Evolutionary conservation across 1,140 invertebrate species (phyloP), one percentile per base, ranked within the genome.

Genomic region (Tetraneura akinire): DNA sequence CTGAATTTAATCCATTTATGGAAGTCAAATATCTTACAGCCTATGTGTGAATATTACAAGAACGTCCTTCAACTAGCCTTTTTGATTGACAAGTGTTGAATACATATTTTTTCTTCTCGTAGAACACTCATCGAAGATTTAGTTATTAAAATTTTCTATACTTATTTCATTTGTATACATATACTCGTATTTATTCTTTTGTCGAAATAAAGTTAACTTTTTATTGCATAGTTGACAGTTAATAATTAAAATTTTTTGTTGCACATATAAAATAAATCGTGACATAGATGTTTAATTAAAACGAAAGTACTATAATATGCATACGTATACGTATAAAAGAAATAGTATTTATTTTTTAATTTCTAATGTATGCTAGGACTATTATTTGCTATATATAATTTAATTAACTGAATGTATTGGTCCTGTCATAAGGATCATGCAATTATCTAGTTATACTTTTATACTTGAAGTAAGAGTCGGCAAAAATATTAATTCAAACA

Each of bases 1-100:
- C 71, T 76, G 71, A 57, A 76, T 76, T 57, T 76, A 57, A 57
- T 76, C 49, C 51, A 76, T 76, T 76, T 76, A 76, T 9, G 53
- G 71, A 53, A 1, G 32, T 55, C 32, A 23, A n/a, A 47, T 14
- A 71, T 23, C 45, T 51, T 45, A 26, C 14, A 10, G 16, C 0
- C 10, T 2, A 49, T 68, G 42, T 68, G 45, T 4, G 68, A 71
- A 51, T 32, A 71, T 71, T 16, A 51, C 26, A 0, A 8, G 10
- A 23, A 51, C 23, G 26, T 51, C 26, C 3, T 51, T 51, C 10
- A 9, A 3, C 23, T 26, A 1, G 0, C 10, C 14, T 1, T 26
- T 16, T 70, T 51, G 68, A 71, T 71, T 71, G 45, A 71, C 45
- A 51, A 47, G 37, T 23, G 14, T 47, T 47, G 21, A 68, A 47